Conservation (phyloP, 2,888 invertebrate species). For the Thymelicus lineola region DNA sequence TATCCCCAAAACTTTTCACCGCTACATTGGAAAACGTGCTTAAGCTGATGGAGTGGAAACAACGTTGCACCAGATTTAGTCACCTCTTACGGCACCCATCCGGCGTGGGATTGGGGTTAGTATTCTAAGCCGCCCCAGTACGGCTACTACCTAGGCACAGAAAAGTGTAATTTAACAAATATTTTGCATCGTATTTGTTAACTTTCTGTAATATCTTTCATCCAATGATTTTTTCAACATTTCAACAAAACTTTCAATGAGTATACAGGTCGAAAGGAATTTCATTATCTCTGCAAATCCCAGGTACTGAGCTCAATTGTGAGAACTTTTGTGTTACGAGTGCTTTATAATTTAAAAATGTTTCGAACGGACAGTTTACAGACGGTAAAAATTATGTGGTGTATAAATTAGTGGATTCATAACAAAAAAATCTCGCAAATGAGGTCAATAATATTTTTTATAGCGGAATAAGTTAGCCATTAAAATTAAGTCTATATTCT, state of each 20-base stretch:
- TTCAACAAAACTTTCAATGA: conserved; percentile 16
- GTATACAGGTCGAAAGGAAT: conserved; percentile 18
- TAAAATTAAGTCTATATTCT: too few species aligned
- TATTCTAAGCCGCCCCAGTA: too few species aligned
- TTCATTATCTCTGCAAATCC: conserved; percentile 14
- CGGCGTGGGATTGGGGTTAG: too few species aligned
- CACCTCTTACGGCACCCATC: too few species aligned
- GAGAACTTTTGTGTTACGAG: conserved; percentile 13
- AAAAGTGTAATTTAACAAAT: neutral
- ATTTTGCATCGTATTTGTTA: neutral
- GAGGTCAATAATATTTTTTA: too few species aligned
- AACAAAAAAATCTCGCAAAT: too few species aligned
- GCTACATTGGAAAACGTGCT: too few species aligned
- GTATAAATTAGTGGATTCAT: neutral
- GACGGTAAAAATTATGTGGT: neutral
- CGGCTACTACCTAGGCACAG: too few species aligned
- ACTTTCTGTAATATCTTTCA: neutral
- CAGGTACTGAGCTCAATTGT: conserved; percentile 13
- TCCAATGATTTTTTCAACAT: neutral
- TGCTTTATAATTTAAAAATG: conserved; percentile 13
- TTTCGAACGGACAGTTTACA: neutral
- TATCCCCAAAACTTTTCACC: too few species aligned
- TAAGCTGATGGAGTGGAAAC: too few species aligned
- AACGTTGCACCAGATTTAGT: too few species aligned
- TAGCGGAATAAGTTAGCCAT: too few species aligned